Evolutionary conservation across 37 sponge, comb jelly and placozoan genomes (phyloP), one percentile per base, ranked within the genome.

Genomic region (Petrosia ficiformis): DNA sequence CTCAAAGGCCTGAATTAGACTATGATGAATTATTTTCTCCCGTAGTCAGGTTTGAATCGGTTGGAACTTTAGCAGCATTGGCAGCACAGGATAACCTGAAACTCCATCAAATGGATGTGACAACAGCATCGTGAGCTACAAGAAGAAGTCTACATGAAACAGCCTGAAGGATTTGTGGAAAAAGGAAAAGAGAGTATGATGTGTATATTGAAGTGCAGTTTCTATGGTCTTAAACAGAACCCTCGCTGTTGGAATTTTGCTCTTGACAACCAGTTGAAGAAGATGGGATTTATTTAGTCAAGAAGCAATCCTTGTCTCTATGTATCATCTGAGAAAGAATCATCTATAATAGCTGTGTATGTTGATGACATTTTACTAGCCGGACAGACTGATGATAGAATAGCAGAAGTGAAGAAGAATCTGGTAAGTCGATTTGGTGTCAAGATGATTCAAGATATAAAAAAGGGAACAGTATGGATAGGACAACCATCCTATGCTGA

Each of bases 201-300:
- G 3, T 82, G 82, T 68, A 57, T 32, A 65, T 48, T 88, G 54
- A 88, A 88, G 77, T 70, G 70, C 39, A 83, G 84, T 39, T 39
- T 89, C 59, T 89, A 89, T 59, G 89, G 89, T 1, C 59, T 89
- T n/a, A 89, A 89, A 63, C 87, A 87, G 35, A 42, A 64, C 41
- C 73, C 88, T 39, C 60, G 83, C 11, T 88, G 88, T 43, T 88
- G 88, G 83, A 88, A 88, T 73, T 4, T 44, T 2, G 75, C 70
- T 67, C 80, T 87, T 44, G 72, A 88, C 72, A 54, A 33, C 43
- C 83, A 88, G 8, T 63, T 88, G 40, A 77, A 81, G 60, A 65
- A 59, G 59, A 78, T 77, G 77, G 74, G 74, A 42, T 82, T 88
- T 34, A n/a, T 35, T 1, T 83, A 80, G 52, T 48, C 77, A 11